Evolutionary conservation across 2,113 vertebrate genomes (phyloP).

Genomic region (Malurus elegans): DNA sequence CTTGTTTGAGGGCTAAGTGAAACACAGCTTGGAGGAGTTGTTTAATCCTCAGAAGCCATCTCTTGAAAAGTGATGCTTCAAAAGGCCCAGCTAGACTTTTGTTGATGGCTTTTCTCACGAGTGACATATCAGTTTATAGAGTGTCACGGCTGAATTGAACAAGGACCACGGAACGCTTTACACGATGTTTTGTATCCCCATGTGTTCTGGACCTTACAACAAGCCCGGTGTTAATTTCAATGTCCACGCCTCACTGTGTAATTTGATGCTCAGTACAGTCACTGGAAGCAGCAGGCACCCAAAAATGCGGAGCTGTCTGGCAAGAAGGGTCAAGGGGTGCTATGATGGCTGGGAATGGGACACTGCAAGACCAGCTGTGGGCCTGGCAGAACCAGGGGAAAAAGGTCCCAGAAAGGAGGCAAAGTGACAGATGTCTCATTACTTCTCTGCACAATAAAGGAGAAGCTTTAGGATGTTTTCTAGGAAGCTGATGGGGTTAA

Average conservation of each 20-base stretch:
- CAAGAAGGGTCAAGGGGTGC: neutral
- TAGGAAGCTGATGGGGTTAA: neutral
- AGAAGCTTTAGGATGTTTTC: neutral
- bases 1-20: neutral
- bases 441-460: neutral
- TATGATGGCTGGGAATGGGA: neutral
- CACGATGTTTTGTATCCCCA: neutral
- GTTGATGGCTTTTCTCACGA: neutral
- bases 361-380: accelerated
- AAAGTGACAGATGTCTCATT: neutral
- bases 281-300: constrained; percentile 65
- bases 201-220: constrained; percentile 18
- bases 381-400: neutral
- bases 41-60: neutral
- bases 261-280: neutral
- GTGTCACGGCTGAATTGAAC: neutral
- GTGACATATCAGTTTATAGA: neutral
- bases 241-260: neutral
- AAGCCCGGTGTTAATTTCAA: neutral
- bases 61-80: neutral
- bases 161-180: neutral
- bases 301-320: constrained; percentile 49
- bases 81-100: neutral
- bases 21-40: neutral
- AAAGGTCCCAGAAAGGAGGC: neutral